Evolutionary conservation across 2,797 vertebrate genomes (phyloP), one percentile per base, ranked within the genome.

Genomic region (Chlorospingus flavigularis): DNA sequence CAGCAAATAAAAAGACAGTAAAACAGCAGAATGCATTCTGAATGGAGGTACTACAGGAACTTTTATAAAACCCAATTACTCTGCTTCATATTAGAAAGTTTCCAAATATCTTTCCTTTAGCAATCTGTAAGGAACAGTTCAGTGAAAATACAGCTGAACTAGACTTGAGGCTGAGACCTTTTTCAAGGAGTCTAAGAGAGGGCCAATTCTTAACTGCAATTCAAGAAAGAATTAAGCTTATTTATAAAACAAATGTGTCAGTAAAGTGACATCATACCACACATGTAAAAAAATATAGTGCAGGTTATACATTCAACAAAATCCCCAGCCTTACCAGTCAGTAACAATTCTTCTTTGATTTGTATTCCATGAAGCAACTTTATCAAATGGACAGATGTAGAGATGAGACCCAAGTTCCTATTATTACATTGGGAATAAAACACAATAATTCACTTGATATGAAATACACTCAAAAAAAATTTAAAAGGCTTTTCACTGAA

Each of bases 391-490:
- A 98, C 94, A 21, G 98, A 97, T 6, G 94, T 60, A 3, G 97
- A 92, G 57, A 98, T 97, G 11, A 98, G 89, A 84, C 97, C 97
- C 97, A 98, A 75, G 78, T 91, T 97, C 94, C 98, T 98, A 71
- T 55, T n/a, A 42, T 73, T 61, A 48, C 73, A 92, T 76, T 39
- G 23, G 33, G 33, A 6, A 4, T 7, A 21, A 55, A 51, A 3
- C 6, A 86, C 11, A 89, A 9, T 28, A 40, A 71, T 58, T 43
- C 6, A 74, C 37, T 57, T 85, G 9, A 62, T 23, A 61, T 16
- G 26, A 57, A 80, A 77, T 25, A 42, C 9, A 53, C 2, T 23
- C 8, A 19, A 67, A 65, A 65, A 45, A 57, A 37, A 68, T 17
- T 14, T 12, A 48, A 45, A 77, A 67, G 17, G 7, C 8, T 83